Evolutionary conservation across 2,888 invertebrate genomes (phyloP).

Genomic region (Ophonus ardosiacus): DNA sequence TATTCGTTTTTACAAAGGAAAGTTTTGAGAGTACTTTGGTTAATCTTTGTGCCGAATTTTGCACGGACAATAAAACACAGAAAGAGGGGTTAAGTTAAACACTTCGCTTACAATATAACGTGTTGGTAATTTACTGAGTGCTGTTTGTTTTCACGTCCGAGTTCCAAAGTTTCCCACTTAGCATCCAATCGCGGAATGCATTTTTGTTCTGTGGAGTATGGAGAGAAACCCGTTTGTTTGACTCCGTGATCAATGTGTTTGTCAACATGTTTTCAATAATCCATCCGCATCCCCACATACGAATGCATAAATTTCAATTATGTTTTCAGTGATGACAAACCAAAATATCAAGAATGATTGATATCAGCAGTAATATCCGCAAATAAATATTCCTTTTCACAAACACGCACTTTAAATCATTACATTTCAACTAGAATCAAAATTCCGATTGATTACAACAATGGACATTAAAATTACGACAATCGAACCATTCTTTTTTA

Average conservation of each 20-base stretch:
- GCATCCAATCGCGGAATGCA: conserved; percentile 57
- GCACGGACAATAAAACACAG: conserved; percentile 61
- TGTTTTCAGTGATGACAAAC: background rate
- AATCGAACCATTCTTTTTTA: too few relatives aligned
- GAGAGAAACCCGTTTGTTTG: background rate
- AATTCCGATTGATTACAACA: background rate
- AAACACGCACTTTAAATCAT: background rate
- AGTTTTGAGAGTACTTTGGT: conserved; percentile 57
- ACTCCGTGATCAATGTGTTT: conserved; percentile 30
- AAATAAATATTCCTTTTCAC: background rate
- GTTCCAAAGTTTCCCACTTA: conserved; percentile 56
- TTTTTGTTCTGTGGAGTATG: conserved; percentile 49
- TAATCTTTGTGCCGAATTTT: conserved; percentile 63
- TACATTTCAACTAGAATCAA: background rate
- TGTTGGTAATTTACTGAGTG: conserved; percentile 62
- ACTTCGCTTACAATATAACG: conserved; percentile 61
- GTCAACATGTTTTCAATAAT: conserved; percentile 28
- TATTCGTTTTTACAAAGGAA: conserved; percentile 57
- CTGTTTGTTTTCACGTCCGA: conserved; percentile 56
- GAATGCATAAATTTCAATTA: conserved; percentile 11
- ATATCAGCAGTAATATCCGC: background rate
- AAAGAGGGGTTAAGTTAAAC: conserved; percentile 56
- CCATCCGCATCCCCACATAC: background rate
- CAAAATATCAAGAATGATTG: background rate
- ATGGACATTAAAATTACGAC: background rate